These are phyloP conservation scores for Dione vanillae DNA, from an alignment of 2,888 invertebrate genomes.

Conservation along the genomic window DNA sequence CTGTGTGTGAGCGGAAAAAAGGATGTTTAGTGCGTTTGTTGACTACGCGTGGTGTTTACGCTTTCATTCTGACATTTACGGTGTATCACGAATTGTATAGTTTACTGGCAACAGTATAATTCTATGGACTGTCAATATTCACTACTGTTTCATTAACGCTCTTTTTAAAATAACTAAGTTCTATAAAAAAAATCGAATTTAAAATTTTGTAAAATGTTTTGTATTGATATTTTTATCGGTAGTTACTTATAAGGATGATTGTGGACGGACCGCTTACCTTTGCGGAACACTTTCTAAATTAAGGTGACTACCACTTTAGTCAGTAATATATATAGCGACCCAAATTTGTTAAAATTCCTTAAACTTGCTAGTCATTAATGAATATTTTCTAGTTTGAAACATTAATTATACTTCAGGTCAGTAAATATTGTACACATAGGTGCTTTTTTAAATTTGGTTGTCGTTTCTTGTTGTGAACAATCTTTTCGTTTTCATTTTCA, in stretches of 20 bases:
- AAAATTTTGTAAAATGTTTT: slow-evolving; percentile 63
- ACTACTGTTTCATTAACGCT: slow-evolving; percentile 49
- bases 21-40: slow-evolving; percentile 67
- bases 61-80: slow-evolving; percentile 76
- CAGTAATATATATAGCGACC: slow-evolving; percentile 54
- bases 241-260: slow-evolving; percentile 65
- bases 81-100: slow-evolving; percentile 74
- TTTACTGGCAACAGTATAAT: slow-evolving; percentile 63
- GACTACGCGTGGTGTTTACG: slow-evolving; percentile 74
- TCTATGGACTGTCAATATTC: slow-evolving; percentile 63
- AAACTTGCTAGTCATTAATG: neutral
- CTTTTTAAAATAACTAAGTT: neutral
- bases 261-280: slow-evolving; percentile 62
- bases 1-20: slow-evolving; percentile 52
- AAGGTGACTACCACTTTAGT: slow-evolving; percentile 56
- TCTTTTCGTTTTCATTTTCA: neutral
- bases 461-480: neutral
- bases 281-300: slow-evolving; percentile 65
- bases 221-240: slow-evolving; percentile 70
- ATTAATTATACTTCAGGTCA: neutral
- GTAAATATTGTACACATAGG: neutral
- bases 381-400: neutral
- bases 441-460: neutral
- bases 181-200: neutral
- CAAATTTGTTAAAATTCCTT: slow-evolving; percentile 45